Evolutionary conservation across 2,888 invertebrate species (phyloP).

Genomic region (Chirona hameri): DNA sequence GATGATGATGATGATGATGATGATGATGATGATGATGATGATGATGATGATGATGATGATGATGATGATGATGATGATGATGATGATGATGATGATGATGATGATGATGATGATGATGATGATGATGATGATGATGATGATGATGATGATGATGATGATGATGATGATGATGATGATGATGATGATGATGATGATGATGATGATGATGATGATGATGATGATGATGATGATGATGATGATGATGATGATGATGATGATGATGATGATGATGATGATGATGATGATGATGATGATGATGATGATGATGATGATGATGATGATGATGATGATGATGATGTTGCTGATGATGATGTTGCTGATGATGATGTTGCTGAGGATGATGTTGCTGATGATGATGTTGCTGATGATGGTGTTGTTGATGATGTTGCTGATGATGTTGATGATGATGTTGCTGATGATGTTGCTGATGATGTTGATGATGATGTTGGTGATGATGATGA

Average conservation of each 20-base stretch:
- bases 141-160: conserved; percentile 11
- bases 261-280: conserved; percentile 22
- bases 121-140: conserved; percentile 22
- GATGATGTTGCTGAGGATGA: no score
- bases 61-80: conserved; percentile 22
- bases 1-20: conserved; percentile 11
- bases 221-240: conserved; percentile 22
- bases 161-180: conserved; percentile 22
- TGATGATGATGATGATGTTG: no score
- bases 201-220: conserved; percentile 11
- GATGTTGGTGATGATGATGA: no score
- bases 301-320: conserved; percentile 22
- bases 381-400: no score
- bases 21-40: conserved; percentile 22
- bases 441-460: no score
- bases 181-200: conserved; percentile 22
- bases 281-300: conserved; percentile 22
- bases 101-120: conserved; percentile 22
- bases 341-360: no score
- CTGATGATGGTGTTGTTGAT: no score
- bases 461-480: no score
- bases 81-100: conserved; percentile 22
- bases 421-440: no score
- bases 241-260: conserved; percentile 22
- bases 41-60: conserved; percentile 22